Evolutionary conservation across 2,113 vertebrate genomes (phyloP).

Genomic region (Gnathonemus longibarbis): DNA sequence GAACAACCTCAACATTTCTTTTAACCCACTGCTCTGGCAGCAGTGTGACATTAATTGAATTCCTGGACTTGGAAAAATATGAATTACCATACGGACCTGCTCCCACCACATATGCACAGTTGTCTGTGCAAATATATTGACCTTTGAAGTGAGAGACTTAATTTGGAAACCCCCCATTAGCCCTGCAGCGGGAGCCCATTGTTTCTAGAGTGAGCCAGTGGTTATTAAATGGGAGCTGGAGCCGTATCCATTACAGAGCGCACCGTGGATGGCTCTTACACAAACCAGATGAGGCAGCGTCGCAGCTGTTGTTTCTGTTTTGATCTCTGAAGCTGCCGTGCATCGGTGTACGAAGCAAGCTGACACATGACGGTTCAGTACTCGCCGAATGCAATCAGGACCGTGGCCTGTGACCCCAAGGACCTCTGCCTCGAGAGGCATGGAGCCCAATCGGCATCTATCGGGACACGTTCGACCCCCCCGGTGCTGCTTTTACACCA

Average conservation of each 20-base stretch:
- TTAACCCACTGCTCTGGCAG: not conserved
- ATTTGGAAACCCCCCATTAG: constrained; percentile 39
- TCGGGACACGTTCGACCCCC: not conserved
- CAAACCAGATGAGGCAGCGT: constrained; percentile 56
- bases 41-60: constrained; percentile 30
- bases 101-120: constrained; percentile 35
- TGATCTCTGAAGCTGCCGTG: constrained; percentile 44
- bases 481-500: not conserved
- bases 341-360: constrained; percentile 23
- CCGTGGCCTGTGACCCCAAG: not conserved
- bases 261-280: constrained; percentile 51
- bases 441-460: not conserved
- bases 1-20: not conserved
- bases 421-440: not conserved
- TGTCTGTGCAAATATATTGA: constrained; percentile 33
- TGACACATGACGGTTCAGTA: not conserved
- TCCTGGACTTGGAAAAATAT: constrained; percentile 36
- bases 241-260: constrained; percentile 51
- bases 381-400: not conserved
- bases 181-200: constrained; percentile 37
- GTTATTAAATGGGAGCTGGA: constrained; percentile 43
- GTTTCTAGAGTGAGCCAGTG: constrained; percentile 40
- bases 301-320: constrained; percentile 48
- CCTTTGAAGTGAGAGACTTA: constrained; percentile 39
- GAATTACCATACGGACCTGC: constrained; percentile 26